A percentile compares a stretch with the other conserved stretches of the same genome.
Evolutionary conservation across 2,797 vertebrate genomes (phyloP).

Genomic region (Trachurus trachurus): DNA sequence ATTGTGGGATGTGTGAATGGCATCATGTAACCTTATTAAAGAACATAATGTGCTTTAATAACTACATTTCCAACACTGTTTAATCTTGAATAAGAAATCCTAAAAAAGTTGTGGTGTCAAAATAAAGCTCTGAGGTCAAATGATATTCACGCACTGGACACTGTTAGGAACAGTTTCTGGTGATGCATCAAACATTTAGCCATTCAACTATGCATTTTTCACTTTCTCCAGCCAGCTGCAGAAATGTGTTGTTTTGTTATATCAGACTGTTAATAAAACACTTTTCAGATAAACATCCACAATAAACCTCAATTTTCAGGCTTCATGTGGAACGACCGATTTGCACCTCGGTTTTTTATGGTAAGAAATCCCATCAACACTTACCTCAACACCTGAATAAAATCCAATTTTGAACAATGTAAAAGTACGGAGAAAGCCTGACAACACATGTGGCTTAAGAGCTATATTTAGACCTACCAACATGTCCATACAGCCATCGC

Average conservation of each 20-base stretch:
- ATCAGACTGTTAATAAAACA: neutral
- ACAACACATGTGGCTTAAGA: neutral
- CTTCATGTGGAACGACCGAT: constrained; percentile 7
- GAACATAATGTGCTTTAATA: neutral
- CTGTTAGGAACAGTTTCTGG: neutral
- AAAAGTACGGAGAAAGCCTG: neutral
- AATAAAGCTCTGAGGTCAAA: neutral
- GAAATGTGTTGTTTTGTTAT: neutral
- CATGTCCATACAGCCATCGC: neutral
- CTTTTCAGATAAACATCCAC: constrained; percentile 2
- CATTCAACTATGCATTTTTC: neutral
- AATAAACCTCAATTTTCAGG: neutral
- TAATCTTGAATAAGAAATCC: neutral
- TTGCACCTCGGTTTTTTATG: constrained; percentile 8
- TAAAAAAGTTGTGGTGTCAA: neutral
- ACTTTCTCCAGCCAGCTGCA: neutral
- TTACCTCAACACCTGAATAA: constrained; percentile 1
- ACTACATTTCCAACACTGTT: no score
- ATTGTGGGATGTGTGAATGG: no score
- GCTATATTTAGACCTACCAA: constrained; percentile 18
- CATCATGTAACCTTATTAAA: no score
- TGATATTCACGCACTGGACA: neutral
- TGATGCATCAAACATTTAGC: neutral
- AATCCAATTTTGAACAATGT: neutral
- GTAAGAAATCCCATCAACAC: constrained; percentile 10